Conservation (phyloP, 2,888 invertebrate genomes). For the Spilarctia lutea region DNA sequence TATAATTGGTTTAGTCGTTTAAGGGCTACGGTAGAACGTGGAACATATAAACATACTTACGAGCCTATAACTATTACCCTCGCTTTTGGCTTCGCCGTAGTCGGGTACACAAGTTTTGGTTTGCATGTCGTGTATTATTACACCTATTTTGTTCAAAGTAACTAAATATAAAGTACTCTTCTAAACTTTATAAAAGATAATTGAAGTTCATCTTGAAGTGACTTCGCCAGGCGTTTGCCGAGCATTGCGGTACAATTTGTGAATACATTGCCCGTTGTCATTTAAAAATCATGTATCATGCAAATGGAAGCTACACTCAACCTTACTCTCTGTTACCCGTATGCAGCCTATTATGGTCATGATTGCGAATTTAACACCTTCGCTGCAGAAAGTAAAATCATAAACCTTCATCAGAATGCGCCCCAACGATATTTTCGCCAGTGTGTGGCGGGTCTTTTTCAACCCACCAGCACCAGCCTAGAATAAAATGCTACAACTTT, state of each 20-base stretch:
- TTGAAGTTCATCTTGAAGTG: constrained; percentile 1
- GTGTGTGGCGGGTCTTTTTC: no score
- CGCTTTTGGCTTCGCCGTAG: no score
- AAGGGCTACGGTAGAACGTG: no score
- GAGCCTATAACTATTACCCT: no score
- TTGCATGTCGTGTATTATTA: not conserved
- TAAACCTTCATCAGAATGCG: no score
- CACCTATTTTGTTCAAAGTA: not conserved
- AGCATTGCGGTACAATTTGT: constrained; percentile 38
- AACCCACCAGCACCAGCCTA: no score
- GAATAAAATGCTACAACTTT: no score
- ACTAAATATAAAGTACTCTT: not conserved
- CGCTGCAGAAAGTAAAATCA: no score
- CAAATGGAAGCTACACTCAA: constrained; percentile 25
- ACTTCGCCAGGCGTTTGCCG: constrained; percentile 23
- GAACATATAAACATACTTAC: no score
- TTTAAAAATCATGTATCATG: constrained; percentile 43
- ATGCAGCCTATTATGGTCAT: not conserved
- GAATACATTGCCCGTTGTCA: constrained; percentile 36
- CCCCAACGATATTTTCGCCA: no score
- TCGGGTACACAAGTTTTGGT: no score
- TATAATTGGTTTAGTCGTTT: no score
- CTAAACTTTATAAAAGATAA: not conserved
- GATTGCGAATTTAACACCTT: not conserved
- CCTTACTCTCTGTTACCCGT: not conserved